Percentiles rank a stretch among this genome's conserved stretches.
These are phyloP conservation scores for Helicoverpa armigera DNA, from an alignment of 1,140 invertebrate species.

Conservation along the genomic window DNA sequence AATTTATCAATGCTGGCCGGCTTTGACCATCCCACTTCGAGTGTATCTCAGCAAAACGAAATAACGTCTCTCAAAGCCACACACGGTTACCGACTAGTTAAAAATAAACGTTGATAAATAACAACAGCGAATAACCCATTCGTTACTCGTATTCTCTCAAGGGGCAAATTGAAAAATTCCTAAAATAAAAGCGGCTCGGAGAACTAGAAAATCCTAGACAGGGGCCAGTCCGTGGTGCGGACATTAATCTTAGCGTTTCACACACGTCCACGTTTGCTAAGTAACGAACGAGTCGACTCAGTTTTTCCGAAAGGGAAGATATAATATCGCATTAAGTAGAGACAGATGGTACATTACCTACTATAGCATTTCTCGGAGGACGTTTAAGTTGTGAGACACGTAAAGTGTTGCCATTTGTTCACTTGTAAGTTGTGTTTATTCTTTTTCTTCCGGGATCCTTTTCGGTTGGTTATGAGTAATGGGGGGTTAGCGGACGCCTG, in stretches of 20 bases:
- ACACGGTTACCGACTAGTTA: slow-evolving; percentile 7
- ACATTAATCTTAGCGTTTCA: slow-evolving; percentile 54
- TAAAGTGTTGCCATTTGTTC: slow-evolving; percentile 84
- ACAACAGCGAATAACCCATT: slow-evolving; percentile 54
- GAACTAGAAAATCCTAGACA: slow-evolving; percentile 54
- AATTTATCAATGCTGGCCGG: slow-evolving; percentile 28
- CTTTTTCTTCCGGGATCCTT: slow-evolving; percentile 73
- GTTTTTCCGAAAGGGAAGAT: slow-evolving; percentile 60
- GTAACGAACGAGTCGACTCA: slow-evolving; percentile 51
- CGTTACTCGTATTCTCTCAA: slow-evolving; percentile 58
- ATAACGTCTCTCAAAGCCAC: slow-evolving; percentile 1
- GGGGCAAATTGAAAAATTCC: slow-evolving; percentile 65
- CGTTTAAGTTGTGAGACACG: slow-evolving; percentile 82
- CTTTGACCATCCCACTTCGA: background rate
- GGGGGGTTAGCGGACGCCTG: slow-evolving; percentile 66
- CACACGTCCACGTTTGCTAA: slow-evolving; percentile 49
- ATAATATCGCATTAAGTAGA: slow-evolving; percentile 70
- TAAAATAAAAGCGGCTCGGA: slow-evolving; percentile 46
- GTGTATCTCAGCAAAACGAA: slow-evolving; percentile 17
- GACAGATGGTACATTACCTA: slow-evolving; percentile 81
- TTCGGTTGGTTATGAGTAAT: slow-evolving; percentile 79
- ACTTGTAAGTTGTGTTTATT: slow-evolving; percentile 80
- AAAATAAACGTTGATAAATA: slow-evolving; percentile 46
- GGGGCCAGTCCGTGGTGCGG: slow-evolving; percentile 38
- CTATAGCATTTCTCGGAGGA: slow-evolving; percentile 76